Conservation (phyloP, 2,888 invertebrate genomes). For the Trachelus tabidus region DNA sequence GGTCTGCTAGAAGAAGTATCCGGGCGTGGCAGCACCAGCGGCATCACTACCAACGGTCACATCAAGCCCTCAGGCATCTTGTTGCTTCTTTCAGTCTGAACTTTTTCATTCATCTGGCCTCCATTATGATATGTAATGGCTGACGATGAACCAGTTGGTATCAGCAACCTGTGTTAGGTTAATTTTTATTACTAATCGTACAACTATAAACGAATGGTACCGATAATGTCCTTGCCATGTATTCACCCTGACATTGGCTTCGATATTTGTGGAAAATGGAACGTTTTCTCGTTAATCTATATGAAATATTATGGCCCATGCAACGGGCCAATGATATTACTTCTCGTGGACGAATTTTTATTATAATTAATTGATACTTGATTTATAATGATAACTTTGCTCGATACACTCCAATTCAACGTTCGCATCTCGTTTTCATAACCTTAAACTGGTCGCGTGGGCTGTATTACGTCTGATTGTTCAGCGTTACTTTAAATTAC, state of each 20-base stretch:
- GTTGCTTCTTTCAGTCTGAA: neutral
- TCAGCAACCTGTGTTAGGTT: neutral
- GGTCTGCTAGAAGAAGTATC: conserved; percentile 1
- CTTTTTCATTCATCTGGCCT: neutral
- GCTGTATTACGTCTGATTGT: neutral
- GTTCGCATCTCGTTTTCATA: neutral
- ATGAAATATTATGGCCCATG: neutral
- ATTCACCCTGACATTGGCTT: neutral
- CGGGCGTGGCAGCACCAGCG: conserved; percentile 6
- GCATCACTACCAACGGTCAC: conserved; percentile 3
- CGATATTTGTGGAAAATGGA: neutral
- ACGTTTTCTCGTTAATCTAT: neutral
- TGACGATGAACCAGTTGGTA: neutral
- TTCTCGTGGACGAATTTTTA: neutral
- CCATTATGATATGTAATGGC: neutral
- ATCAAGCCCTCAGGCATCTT: neutral
- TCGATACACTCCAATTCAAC: neutral
- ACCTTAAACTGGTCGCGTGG: neutral
- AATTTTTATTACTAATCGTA: neutral
- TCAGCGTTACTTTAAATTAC: neutral
- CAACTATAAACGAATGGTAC: neutral
- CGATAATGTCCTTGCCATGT: neutral
- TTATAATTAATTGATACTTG: neutral
- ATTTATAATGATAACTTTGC: neutral
- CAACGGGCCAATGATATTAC: neutral